These are phyloP conservation scores for Lycaon pictus DNA, from an alignment of 2,113 vertebrate genomes.

Conservation along the genomic window DNA sequence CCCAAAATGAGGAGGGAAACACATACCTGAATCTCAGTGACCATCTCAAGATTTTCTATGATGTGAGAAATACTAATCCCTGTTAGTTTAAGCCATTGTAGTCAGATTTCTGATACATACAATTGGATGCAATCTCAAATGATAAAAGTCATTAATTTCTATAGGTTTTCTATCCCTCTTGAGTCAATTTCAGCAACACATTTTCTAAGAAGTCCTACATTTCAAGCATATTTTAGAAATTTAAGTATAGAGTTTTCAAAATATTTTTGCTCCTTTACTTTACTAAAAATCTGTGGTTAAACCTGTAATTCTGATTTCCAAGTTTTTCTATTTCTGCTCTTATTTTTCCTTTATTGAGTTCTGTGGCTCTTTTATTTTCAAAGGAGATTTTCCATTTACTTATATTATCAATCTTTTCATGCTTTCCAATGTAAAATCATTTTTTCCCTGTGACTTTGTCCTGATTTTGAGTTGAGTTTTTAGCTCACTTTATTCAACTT, in stretches of 20 bases:
- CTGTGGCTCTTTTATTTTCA: neutral
- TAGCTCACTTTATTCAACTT: neutral
- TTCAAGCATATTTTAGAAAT: neutral
- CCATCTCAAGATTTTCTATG: neutral
- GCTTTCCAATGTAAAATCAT: neutral
- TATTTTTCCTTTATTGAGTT: neutral
- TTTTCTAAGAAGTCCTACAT: neutral
- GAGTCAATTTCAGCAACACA: neutral
- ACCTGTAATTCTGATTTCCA: neutral
- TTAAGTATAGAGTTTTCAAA: neutral
- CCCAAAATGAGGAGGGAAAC: neutral
- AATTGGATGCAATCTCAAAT: neutral
- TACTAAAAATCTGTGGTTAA: neutral
- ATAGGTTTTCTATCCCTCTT: neutral
- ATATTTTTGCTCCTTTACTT: neutral
- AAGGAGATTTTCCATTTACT: neutral
- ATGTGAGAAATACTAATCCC: neutral
- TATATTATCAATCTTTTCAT: neutral
- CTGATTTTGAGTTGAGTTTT: neutral
- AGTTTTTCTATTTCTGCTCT: neutral
- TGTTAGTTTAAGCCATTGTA: neutral
- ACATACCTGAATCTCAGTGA: neutral
- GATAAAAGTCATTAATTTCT: neutral
- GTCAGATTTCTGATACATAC: neutral
- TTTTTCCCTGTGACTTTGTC: neutral